Percentiles rank a stretch among this genome's conserved stretches.
Conservation (phyloP, 2,888 invertebrate genomes). For the Oscheius sp. region DNA sequence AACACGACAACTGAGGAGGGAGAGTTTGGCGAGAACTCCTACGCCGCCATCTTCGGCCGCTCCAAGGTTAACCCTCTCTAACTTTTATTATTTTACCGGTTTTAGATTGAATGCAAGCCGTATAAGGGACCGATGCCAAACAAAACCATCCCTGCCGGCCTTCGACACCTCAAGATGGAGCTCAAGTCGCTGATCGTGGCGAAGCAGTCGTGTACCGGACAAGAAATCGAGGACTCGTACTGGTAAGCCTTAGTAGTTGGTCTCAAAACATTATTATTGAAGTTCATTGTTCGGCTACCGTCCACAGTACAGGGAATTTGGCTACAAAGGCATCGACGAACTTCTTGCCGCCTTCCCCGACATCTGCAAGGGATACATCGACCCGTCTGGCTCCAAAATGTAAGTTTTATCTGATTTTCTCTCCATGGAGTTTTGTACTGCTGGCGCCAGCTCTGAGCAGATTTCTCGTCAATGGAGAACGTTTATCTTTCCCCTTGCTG, state of each 20-base stretch:
- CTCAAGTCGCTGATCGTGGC: conserved; percentile 9
- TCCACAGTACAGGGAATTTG: neutral
- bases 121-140: neutral
- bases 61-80: neutral
- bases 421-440: no score
- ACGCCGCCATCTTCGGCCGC: neutral
- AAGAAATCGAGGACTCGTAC: neutral
- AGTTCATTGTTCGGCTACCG: conserved; percentile 1
- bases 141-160: neutral
- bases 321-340: neutral
- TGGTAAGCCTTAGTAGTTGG: neutral
- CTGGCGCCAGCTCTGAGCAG: no score
- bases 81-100: neutral
- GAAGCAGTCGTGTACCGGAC: neutral
- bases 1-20: neutral
- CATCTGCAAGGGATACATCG: neutral
- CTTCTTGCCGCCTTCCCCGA: neutral
- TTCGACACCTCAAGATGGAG: conserved; percentile 2
- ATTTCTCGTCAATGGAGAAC: no score
- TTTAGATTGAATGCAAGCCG: conserved; percentile 7
- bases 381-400: neutral
- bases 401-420: neutral
- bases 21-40: conserved; percentile 15
- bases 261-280: neutral
- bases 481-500: no score